Evolutionary conservation across 2,888 invertebrate species (phyloP), one percentile per base, ranked within the genome.

Genomic region (Aphrophora alni): DNA sequence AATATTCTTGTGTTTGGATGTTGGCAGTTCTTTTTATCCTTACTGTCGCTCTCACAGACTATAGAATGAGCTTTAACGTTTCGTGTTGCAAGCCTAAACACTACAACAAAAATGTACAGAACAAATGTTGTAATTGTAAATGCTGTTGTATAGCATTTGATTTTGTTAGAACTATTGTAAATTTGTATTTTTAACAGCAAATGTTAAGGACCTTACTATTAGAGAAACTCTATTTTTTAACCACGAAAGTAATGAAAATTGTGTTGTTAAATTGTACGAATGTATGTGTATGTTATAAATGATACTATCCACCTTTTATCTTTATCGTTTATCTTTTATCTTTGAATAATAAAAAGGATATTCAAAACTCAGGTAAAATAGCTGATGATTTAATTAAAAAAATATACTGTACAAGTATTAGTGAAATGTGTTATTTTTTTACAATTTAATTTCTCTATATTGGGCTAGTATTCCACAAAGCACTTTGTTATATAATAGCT

Each of bases 91-190:
- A 59, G 59, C 21, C n/a, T n/a, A 5, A 59, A 59, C 1, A 21
- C 59, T 59, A 59, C 21, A 14, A 59, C 59, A 59, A 1, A n/a
- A 21, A n/a, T 77, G 77, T 77, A 77, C 77, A 77, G 77, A 77
- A 70, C 70, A 69, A 77, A 77, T 77, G 71, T 71, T 71, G 77
- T 77, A 14, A 59, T 21, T 71, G 69, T 77, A 77, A 33, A 69
- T 77, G 71, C 77, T 77, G 38, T 77, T 70, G 70, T 77, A 77
- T 28, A 77, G 77, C 77, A 77, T 71, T 59, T 77, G 77, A 70
- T 77, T 76, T 77, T 77, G 77, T 77, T 77, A 77, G 70, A 77
- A 77, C 77, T 77, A 77, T 77, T 77, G 77, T 77, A 77, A 77
- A 77, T 77, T 77, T 77, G 77, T 77, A 77, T 77, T 77, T 77